Base-by-base conservation (phyloP, 2,888 invertebrate genomes). In the Cephonodes hylas region DNA sequence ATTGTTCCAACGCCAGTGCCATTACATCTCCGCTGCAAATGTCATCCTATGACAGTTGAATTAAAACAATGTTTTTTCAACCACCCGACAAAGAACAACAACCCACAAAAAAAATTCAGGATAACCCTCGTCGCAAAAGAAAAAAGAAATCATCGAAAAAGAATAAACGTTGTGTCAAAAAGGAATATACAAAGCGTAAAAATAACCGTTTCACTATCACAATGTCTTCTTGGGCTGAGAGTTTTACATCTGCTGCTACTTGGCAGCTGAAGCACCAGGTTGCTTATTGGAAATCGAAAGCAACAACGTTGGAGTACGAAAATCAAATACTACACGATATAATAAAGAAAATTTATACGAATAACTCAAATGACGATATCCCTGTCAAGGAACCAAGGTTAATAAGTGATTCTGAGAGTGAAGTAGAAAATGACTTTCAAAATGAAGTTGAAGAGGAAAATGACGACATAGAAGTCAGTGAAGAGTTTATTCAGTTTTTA, bases 401-500 rank as follows among this genome's bases (percentile, higher is more conserved):
- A 38, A 10, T 13, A 13, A 4, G n/a, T 38, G 38, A 38, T n/a
- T 38, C 38, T 38, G 3, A 3, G 3, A 38, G 38, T 15, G 34
- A 38, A 46, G 18, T 48, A 25, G 10, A 60, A 25, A 60, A 23
- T 53, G 42, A 48, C 5, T 45, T 31, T 7, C 34, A 38, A 57
- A 42, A 10, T 42, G 77, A 77, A 13, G 71, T 73, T 38, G 79
- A 79, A 1, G 70, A 73, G 3, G 69, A 64, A 38, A 73, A 71
- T 1, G 74, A 73, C 4, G 71, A 79, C 15, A 91, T 95, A 74
- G 93, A 94, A 77, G 93, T 95, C 1, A 94, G 94, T 70, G 94
- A 95, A 66, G 95, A 95, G 63, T 94, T 94, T 88, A 86, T 95
- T 69, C 89, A 93, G 53, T 95, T 95, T 81, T 84, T 95, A 60